Evolutionary conservation across 2,113 vertebrate genomes (phyloP), one percentile per base, ranked within the genome.

Genomic region (Cervus canadensis): DNA sequence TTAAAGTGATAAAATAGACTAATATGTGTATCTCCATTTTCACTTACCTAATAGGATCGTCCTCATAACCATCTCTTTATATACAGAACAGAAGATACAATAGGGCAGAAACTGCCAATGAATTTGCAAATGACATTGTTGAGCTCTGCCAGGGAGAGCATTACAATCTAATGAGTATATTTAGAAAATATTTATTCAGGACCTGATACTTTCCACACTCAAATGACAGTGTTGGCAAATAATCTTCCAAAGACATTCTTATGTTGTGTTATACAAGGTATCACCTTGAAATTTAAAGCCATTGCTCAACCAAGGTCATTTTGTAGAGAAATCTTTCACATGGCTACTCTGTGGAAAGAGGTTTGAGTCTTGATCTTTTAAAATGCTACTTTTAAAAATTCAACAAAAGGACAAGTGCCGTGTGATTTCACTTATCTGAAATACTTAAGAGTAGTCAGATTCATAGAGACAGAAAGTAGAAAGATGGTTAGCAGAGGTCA

Each of bases 1-100:
- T 88, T 62, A 84, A 88, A 89, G 57, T 87, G 52, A 81, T 96
- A 92, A 96, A 95, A 48, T 74, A 96, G 28, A 81, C 36, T 89
- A 97, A 81, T 81, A 64, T 56, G 14, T 36, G 1, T 62, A 48
- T 92, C 82, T 89, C n/a, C 43, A 82, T 88, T 94, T 95, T 95
- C 78, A 86, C 30, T 93, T 88, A 87, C 25, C 23, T 89, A 92
- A 87, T 43, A 62, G 45, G 30, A 93, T 81, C 14, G 54, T 92
- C 59, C 13, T 84, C n/a, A 79, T n/a, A 84, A 62, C 4, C 7
- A 33, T 86, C 79, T 94, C 56, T 92, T 93, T 89, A 85, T 26
- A 50, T 60, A 48, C 21, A 95, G 74, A 83, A 96, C 60, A 56
- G 52, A 36, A 93, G 26, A 67, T 40, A 60, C 9, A 67, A 17